phyloP scores from a whole-genome alignment of 2,113 vertebrate genomes.

The Fukomys damarensis region DNA sequence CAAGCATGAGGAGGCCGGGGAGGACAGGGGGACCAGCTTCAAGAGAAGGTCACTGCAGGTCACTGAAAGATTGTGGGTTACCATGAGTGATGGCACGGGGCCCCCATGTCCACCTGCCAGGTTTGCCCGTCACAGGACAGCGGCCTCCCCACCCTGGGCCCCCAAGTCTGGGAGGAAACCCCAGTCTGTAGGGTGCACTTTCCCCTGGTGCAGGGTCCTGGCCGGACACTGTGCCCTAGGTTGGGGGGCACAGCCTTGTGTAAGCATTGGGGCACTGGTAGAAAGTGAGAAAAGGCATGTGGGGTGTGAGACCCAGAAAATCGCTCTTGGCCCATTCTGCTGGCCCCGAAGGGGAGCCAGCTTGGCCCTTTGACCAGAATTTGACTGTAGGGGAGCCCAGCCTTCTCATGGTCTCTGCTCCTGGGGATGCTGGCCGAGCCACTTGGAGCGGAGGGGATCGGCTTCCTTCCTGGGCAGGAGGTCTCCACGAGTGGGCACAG shows the following conservation, averaged over 20 bases:
- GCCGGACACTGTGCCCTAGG: accelerated
- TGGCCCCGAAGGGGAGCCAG: background rate
- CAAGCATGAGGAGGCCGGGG: background rate
- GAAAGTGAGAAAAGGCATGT: background rate
- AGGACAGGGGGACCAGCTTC: background rate
- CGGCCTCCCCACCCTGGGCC: background rate
- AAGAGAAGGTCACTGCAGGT: background rate
- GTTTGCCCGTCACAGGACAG: background rate
- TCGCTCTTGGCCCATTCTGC: background rate
- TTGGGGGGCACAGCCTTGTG: background rate
- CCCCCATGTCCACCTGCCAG: accelerated
- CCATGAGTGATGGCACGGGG: background rate
- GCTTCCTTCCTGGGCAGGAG: background rate
- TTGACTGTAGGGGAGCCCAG: background rate
- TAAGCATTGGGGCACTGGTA: background rate
- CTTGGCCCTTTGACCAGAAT: background rate
- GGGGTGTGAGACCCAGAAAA: background rate
- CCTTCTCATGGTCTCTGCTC: background rate
- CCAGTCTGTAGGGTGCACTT: background rate
- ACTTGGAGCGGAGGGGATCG: background rate
- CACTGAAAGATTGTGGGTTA: background rate
- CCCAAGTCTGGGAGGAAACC: too few species aligned
- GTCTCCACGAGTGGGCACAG: background rate
- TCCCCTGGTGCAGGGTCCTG: background rate
- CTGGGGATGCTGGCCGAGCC: background rate